A percentile compares a stretch with the other conserved stretches of the same genome.
Evolutionary conservation across 2,113 vertebrate genomes (phyloP).

Genomic region (Zosterops borbonicus): DNA sequence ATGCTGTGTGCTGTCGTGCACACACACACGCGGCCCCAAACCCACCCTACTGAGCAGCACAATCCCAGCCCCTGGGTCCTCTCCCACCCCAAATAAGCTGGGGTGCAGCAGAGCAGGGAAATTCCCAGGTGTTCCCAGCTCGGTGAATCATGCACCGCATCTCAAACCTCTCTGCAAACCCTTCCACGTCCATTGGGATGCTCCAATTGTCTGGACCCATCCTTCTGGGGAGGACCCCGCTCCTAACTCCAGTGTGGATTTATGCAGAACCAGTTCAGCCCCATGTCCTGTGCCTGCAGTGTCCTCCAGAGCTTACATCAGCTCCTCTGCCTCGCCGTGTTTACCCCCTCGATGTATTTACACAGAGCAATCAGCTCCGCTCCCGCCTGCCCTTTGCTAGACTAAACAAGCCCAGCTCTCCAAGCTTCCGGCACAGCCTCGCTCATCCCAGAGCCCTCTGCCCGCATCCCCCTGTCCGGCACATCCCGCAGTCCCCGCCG

Average conservation of each 20-base stretch:
- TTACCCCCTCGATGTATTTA: slow-evolving; percentile 52
- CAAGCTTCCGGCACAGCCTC: background rate
- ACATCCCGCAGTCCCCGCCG: background rate
- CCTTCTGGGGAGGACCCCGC: background rate
- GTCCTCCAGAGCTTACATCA: background rate
- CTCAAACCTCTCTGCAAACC: background rate
- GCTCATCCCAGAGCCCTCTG: background rate
- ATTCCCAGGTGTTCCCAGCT: background rate
- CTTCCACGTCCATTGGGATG: background rate
- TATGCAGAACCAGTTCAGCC: background rate
- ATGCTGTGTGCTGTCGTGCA: background rate
- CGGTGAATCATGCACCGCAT: accelerated
- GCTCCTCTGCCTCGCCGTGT: slow-evolving; percentile 6
- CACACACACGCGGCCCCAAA: background rate
- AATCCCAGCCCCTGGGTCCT: background rate
- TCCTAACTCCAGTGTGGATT: background rate
- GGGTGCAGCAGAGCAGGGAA: background rate
- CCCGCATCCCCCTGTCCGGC: background rate
- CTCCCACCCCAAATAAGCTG: accelerated
- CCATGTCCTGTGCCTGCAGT: background rate
- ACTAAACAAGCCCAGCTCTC: slow-evolving; percentile 51
- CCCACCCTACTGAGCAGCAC: background rate
- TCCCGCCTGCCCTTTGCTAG: slow-evolving; percentile 33
- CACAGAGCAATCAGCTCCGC: background rate
- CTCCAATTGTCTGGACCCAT: background rate